A percentile compares a stretch with the other conserved stretches of the same genome.
Conservation (phyloP, 2,797 vertebrate genomes). For the Enoplosus armatus region DNA sequence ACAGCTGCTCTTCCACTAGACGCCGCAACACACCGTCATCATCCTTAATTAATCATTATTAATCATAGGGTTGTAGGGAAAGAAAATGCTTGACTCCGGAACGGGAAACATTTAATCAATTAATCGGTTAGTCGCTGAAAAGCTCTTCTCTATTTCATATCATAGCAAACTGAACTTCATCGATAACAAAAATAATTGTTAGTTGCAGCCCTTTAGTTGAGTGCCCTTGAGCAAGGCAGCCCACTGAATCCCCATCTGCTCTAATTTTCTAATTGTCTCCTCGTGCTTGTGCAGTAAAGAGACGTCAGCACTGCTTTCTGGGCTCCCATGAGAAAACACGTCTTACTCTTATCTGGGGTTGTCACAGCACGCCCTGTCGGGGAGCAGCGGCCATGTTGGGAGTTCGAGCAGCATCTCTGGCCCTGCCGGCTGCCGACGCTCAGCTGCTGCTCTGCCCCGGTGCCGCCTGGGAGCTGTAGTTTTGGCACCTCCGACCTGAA, state of each 20-base stretch:
- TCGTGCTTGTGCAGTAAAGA: not conserved
- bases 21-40: conserved; percentile 11
- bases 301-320: not conserved
- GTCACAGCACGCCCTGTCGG: conserved; percentile 83
- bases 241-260: not conserved
- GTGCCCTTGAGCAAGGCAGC: not conserved
- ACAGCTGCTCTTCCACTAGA: conserved; percentile 91
- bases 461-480: conserved; percentile 53
- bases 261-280: too few relatives aligned
- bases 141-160: not conserved
- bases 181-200: not conserved
- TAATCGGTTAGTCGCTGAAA: not conserved
- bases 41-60: not conserved
- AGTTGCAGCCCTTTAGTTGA: not conserved
- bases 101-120: not conserved
- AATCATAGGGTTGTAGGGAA: not conserved
- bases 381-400: conserved; percentile 79
- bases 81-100: too few relatives aligned
- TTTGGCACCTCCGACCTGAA: conserved; percentile 83
- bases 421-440: not conserved
- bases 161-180: not conserved
- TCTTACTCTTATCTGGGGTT: conserved; percentile 84
- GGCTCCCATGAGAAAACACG: not conserved
- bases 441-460: conserved; percentile 62
- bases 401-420: conserved; percentile 63